Percentiles rank a stretch among this genome's conserved stretches.
Evolutionary conservation across 2,888 invertebrate genomes (phyloP).

Genomic region (Lasius platythorax): DNA sequence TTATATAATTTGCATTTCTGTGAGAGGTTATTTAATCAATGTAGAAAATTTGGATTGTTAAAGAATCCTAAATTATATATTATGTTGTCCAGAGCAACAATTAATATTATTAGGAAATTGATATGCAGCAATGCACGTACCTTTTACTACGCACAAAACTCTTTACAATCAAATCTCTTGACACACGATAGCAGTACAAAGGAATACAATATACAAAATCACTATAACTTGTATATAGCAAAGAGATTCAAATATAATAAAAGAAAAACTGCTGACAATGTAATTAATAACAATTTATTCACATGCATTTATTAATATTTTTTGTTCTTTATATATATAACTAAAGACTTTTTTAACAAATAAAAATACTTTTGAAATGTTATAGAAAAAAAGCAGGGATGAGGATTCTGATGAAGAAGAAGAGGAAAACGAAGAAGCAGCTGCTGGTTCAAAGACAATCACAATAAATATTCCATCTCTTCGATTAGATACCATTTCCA

Average conservation of each 20-base stretch:
- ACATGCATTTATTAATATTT: not conserved
- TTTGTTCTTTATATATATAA: not conserved
- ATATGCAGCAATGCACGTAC: constrained; percentile 41
- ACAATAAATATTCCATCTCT: constrained; percentile 89
- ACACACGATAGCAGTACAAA: not conserved
- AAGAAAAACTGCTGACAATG: constrained; percentile 4
- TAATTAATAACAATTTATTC: constrained; percentile 47
- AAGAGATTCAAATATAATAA: constrained; percentile 59
- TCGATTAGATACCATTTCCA: constrained; percentile 91
- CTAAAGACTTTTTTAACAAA: not conserved
- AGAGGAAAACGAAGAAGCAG: constrained; percentile 85
- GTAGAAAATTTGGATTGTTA: not conserved
- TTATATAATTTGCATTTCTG: no score
- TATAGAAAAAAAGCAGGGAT: not conserved
- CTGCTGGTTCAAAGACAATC: constrained; percentile 89
- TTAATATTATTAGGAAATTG: constrained; percentile 41
- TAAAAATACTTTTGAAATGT: not conserved
- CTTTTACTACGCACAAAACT: not conserved
- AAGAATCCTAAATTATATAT: not conserved
- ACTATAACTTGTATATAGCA: not conserved
- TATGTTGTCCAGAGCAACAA: constrained; percentile 48
- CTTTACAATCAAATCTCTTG: not conserved
- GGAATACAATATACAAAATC: not conserved
- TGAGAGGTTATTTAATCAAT: constrained; percentile 3
- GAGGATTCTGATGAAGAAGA: constrained; percentile 86